Conservation (phyloP, 1,140 invertebrate genomes). For the Mizuhopecten yessoensis region DNA sequence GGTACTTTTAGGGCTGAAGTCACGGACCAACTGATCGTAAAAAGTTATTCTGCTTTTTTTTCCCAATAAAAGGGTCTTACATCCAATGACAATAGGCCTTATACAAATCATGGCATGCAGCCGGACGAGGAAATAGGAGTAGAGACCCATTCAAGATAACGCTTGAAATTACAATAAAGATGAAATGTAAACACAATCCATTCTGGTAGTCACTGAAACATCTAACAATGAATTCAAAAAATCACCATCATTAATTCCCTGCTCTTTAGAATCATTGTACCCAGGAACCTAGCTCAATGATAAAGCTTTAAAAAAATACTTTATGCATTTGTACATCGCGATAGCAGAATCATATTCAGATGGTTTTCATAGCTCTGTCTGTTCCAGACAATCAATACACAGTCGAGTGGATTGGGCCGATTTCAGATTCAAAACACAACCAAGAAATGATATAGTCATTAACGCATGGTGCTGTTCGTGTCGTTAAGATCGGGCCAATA, state of each 20-base stretch:
- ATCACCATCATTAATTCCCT: constrained; percentile 55
- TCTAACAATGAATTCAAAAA: constrained; percentile 57
- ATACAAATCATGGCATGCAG: neutral
- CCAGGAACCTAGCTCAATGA: constrained; percentile 52
- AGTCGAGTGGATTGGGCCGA: neutral
- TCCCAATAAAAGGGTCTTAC: neutral
- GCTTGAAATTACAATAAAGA: constrained; percentile 49
- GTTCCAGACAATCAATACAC: neutral
- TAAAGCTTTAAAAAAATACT: neutral
- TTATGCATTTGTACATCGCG: neutral
- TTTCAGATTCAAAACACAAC: constrained; percentile 34
- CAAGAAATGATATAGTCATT: constrained; percentile 13
- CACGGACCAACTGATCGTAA: neutral
- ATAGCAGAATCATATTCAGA: neutral
- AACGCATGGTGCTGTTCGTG: neutral
- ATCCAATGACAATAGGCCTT: constrained; percentile 21
- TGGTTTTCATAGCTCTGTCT: neutral
- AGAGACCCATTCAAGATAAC: constrained; percentile 28
- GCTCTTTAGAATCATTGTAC: constrained; percentile 46
- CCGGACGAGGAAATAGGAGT: neutral
- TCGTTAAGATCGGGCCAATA: neutral
- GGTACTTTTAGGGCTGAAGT: neutral
- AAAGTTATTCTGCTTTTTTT: neutral
- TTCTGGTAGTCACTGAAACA: constrained; percentile 54
- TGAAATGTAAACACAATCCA: constrained; percentile 55